Base-by-base conservation (phyloP, 2,888 invertebrate genomes). In the Cheilosia urbana region DNA sequence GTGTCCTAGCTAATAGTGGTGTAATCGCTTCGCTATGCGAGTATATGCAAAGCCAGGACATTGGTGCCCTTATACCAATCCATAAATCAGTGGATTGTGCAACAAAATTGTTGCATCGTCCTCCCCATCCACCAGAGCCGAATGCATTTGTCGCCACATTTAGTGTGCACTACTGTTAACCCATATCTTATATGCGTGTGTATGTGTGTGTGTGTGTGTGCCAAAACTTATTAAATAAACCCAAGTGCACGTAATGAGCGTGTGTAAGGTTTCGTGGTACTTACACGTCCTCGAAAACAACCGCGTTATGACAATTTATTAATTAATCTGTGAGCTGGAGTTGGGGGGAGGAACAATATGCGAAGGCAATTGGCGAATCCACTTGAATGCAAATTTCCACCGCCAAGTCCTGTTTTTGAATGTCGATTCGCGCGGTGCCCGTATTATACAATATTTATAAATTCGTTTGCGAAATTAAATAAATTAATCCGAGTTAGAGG, bases 401-500 rank as follows among this genome's bases (percentile, higher is more conserved):
- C 15, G 21, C 55, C 57, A 77, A 65, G 30, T 57, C 60, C 34
- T 60, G 19, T 17, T 47, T 47, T 24, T 42, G 51, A 9, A 17
- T 27, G n/a, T 49, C 11, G 5, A 4, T 57, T 11, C 19, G 11
- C 49, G 42, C 53, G 15, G 9, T 40, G 27, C 27, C 9, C n/a
- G 5, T 42, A 21, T 15, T n/a, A 57, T 62, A 76, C 69, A 85
- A 87, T 30, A 30, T 82, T 51, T 87, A 87, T 77, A 81, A 77
- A 87, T 87, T 87, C 87, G 82, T 87, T 82, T 87, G 77, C 21
- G 73, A 87, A 87, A 87, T 87, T 87, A 87, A 87, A 87, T 87
- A 82, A 87, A 87, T 87, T 87, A 87, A 87, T 87, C 87, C 87
- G 68, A 85, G 76, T 85, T 85, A 81, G 85, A 80, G 62, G 45